Conservation (phyloP, 2,113 vertebrate genomes). For the Heterocephalus glaber region DNA sequence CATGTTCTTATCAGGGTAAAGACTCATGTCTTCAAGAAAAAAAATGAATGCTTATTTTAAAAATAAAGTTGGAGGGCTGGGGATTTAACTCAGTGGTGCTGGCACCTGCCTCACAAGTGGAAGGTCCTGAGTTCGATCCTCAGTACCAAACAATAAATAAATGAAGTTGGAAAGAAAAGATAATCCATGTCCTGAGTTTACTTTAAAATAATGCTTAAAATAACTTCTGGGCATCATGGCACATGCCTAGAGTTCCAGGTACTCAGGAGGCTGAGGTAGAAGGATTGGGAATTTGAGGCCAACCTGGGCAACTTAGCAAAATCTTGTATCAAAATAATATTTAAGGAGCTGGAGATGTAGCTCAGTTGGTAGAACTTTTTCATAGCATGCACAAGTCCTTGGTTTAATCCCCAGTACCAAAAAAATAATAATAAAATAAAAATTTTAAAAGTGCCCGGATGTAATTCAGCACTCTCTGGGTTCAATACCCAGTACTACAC, state of each 20-base stretch:
- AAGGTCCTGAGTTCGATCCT: too few species aligned
- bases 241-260: background rate
- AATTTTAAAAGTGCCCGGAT: background rate
- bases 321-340: background rate
- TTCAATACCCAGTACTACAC: background rate
- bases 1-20: background rate
- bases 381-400: background rate
- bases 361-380: background rate
- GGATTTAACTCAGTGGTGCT: too few species aligned
- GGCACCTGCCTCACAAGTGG: too few species aligned
- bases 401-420: background rate
- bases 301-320: background rate
- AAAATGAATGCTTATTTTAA: constrained; percentile 15
- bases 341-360: background rate
- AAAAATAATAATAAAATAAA: background rate
- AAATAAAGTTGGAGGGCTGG: too few species aligned
- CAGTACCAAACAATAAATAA: too few species aligned
- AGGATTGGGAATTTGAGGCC: background rate
- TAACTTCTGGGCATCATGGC: background rate
- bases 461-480: background rate
- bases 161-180: constrained; percentile 2
- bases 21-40: background rate
- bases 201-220: constrained; percentile 41
- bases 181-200: background rate
- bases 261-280: background rate